Percentiles rank a stretch among this genome's conserved stretches.
Conservation (phyloP, 2,797 vertebrate species). For the Mus minutoides region DNA sequence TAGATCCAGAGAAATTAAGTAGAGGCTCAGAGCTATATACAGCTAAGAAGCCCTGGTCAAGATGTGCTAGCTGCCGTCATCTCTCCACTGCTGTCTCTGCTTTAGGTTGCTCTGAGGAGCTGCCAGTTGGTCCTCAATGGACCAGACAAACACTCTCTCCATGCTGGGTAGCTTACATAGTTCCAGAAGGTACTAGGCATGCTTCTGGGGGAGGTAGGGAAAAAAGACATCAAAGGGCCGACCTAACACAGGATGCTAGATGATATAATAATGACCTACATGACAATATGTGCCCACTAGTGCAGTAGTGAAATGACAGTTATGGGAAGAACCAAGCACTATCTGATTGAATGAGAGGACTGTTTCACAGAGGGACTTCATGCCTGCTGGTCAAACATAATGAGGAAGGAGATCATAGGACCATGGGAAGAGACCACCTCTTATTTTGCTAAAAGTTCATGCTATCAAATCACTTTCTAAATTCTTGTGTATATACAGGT, state of each 20-base stretch:
- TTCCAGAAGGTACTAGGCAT: too few species aligned
- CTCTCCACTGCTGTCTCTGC: background rate
- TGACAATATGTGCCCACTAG: background rate
- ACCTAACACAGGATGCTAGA: background rate
- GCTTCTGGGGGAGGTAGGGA: too few species aligned
- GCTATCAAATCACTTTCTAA: background rate
- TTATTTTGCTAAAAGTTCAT: too few species aligned
- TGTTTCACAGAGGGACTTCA: background rate
- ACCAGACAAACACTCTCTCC: too few species aligned
- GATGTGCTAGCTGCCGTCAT: background rate
- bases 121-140: background rate
- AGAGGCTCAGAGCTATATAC: background rate
- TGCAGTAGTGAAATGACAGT: background rate
- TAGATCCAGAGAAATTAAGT: background rate
- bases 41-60: background rate
- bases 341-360: background rate
- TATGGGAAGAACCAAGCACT: background rate
- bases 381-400: background rate
- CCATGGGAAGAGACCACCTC: background rate
- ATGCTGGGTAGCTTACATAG: too few species aligned
- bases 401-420: background rate
- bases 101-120: background rate
- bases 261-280: background rate
- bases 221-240: background rate
- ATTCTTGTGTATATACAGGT: too few species aligned